Evolutionary conservation across 2,797 vertebrate species (phyloP).

Genomic region (Monodelphis domestica): DNA sequence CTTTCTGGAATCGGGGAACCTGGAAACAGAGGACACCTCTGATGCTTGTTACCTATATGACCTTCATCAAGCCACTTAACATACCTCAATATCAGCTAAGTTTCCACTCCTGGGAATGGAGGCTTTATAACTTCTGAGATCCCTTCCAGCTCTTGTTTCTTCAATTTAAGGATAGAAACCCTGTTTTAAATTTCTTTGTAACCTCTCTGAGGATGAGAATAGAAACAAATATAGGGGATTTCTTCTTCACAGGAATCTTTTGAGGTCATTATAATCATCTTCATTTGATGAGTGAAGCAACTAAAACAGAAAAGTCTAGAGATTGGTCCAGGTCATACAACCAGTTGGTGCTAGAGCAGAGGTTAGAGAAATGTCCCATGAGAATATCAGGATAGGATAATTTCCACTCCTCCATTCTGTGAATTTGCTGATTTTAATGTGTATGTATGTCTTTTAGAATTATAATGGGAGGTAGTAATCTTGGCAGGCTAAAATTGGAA

Average conservation of each 20-base stretch:
- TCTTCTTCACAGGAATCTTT: neutral
- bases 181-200: neutral
- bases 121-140: neutral
- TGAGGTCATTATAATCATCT: neutral
- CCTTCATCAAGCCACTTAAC: neutral
- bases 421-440: neutral
- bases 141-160: neutral
- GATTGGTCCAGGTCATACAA: neutral
- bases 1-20: neutral
- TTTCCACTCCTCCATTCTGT: neutral
- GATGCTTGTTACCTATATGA: neutral
- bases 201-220: neutral
- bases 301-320: neutral
- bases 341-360: neutral
- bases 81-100: neutral
- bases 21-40: neutral
- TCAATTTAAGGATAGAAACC: neutral
- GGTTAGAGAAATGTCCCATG: neutral
- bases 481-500: neutral
- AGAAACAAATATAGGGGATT: neutral
- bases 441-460: neutral
- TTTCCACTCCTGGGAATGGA: neutral
- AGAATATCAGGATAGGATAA: neutral
- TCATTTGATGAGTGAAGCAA: neutral
- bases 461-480: neutral